phyloP scores from a whole-genome alignment of 37 sponge, comb jelly and placozoan genomes.

The Beroe ovata region DNA sequence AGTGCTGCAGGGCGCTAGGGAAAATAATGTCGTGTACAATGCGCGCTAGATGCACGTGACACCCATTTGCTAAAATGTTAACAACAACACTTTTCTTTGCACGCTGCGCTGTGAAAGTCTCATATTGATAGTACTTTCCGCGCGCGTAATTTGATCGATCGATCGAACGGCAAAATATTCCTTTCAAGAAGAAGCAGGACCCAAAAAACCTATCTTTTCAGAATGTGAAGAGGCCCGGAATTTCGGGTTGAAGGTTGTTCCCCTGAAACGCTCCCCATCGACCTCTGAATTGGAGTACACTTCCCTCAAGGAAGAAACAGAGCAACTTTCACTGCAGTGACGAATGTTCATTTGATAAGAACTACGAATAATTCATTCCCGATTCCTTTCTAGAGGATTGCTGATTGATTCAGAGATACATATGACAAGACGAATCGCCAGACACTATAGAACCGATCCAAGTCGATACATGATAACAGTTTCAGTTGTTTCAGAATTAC shows the following conservation, averaged over 20 bases:
- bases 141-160: no score
- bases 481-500: no score
- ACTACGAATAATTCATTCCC: no score
- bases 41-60: slow-evolving; percentile 31
- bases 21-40: background rate
- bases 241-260: slow-evolving; percentile 57
- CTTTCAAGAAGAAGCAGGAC: no score
- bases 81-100: background rate
- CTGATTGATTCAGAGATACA: no score
- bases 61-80: slow-evolving; percentile 64
- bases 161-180: no score
- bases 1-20: no score
- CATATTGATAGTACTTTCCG: slow-evolving; percentile 42
- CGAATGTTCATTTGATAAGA: no score
- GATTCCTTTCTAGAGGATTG: no score
- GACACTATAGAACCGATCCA: no score
- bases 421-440: no score
- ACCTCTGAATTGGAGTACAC: background rate
- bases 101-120: background rate
- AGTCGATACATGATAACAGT: no score
- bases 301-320: background rate
- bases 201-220: background rate
- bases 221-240: slow-evolving; percentile 55
- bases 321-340: background rate
- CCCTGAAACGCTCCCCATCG: slow-evolving; percentile 24